Conservation (phyloP, 2,888 invertebrate species). For the Drosophila cracens region DNA sequence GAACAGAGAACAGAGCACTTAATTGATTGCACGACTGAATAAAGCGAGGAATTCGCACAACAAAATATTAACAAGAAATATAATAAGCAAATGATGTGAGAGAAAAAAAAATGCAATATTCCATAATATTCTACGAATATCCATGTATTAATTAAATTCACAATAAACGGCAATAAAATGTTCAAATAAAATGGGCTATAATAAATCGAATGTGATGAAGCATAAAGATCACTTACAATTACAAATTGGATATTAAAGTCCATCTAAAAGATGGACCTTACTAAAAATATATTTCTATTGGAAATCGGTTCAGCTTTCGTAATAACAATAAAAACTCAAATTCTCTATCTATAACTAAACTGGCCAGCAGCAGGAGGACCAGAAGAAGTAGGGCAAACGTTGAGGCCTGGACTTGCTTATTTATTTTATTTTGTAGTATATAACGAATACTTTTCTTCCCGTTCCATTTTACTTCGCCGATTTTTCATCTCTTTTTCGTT, state of each 20-base stretch:
- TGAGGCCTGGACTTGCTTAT: conserved; percentile 43
- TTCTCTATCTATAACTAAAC: not conserved
- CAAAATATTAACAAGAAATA: conserved; percentile 20
- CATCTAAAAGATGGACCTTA: not conserved
- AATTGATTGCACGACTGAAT: conserved; percentile 57
- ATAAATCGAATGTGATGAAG: not conserved
- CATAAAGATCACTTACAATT: not conserved
- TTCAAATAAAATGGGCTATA: conserved; percentile 2
- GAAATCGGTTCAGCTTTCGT: not conserved
- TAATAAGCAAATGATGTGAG: conserved; percentile 1
- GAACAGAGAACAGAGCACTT: conserved; percentile 50
- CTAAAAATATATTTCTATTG: not conserved
- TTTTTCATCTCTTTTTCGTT: conserved; percentile 19
- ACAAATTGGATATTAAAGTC: not conserved
- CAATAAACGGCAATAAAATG: not conserved
- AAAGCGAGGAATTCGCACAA: conserved; percentile 10
- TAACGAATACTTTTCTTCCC: conserved; percentile 26
- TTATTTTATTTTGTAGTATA: conserved; percentile 54
- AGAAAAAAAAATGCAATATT: conserved; percentile 15
- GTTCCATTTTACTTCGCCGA: not conserved
- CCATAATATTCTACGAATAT: conserved; percentile 19
- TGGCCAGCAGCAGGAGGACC: not conserved
- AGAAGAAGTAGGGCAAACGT: not conserved
- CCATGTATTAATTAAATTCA: conserved; percentile 26
- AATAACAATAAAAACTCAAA: not conserved